phyloP scores from a whole-genome alignment of 92 coral and sea anemone genomes.

The Bergia sp. region DNA sequence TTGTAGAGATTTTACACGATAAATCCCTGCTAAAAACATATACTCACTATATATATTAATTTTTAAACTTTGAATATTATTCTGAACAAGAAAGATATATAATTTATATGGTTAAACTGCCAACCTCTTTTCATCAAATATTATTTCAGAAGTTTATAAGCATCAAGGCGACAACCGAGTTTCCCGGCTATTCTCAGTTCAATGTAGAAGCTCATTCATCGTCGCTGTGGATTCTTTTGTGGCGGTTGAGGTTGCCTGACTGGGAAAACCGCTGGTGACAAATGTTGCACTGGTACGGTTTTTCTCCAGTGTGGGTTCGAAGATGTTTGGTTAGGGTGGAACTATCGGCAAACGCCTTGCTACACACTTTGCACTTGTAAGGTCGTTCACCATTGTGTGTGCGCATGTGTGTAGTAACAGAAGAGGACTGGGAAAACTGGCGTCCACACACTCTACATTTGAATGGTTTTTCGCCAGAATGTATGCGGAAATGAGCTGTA shows the following conservation, averaged over 20 bases:
- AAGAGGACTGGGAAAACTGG: slow-evolving; percentile 88
- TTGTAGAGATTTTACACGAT: background rate
- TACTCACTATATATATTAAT: too few relatives aligned
- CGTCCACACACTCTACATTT: slow-evolving; percentile 82
- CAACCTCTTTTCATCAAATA: background rate
- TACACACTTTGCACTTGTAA: slow-evolving; percentile 75
- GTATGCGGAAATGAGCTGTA: slow-evolving; percentile 88
- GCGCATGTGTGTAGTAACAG: slow-evolving; percentile 94
- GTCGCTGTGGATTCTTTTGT: slow-evolving; percentile 73
- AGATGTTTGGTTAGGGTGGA: slow-evolving; percentile 84
- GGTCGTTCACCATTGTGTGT: slow-evolving; percentile 91
- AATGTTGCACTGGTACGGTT: slow-evolving; percentile 85
- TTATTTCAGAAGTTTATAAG: too few relatives aligned
- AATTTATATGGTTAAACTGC: background rate
- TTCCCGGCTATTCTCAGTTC: background rate
- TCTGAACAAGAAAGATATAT: background rate
- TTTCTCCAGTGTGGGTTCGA: slow-evolving; percentile 87
- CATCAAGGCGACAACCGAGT: too few relatives aligned
- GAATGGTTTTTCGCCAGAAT: slow-evolving; percentile 89
- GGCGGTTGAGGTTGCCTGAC: slow-evolving; percentile 86
- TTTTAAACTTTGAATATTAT: background rate
- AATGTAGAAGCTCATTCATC: slow-evolving; percentile 1
- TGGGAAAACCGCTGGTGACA: slow-evolving; percentile 83
- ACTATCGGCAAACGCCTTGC: slow-evolving; percentile 88
- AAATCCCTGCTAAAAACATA: background rate